These are phyloP conservation scores for Drosophila yakuba DNA, from an alignment of 1,140 invertebrate species.

Conservation along the genomic window DNA sequence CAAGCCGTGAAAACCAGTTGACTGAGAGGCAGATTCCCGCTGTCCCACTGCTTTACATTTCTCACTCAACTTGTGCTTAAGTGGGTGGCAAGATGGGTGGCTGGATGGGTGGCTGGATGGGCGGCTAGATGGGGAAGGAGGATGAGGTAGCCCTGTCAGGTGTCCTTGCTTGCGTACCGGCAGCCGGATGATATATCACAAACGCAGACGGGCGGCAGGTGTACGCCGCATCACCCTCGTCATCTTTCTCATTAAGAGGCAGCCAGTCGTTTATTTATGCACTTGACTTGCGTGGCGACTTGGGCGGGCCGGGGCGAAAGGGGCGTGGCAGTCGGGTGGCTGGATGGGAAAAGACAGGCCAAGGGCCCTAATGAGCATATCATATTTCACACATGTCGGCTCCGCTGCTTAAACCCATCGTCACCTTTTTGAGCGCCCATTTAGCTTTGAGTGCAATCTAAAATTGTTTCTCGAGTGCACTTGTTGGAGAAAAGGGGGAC, in stretches of 20 bases:
- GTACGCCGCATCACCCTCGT: slow-evolving; percentile 69
- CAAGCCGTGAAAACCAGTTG: slow-evolving; percentile 24
- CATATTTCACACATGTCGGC: slow-evolving; percentile 71
- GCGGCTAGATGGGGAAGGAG: slow-evolving; percentile 13
- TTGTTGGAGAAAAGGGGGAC: neutral
- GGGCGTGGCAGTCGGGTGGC: slow-evolving; percentile 6
- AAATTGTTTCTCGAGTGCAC: slow-evolving; percentile 59
- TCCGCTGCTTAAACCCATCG: slow-evolving; percentile 35
- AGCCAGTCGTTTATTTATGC: slow-evolving; percentile 72
- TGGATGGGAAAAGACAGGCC: slow-evolving; percentile 5
- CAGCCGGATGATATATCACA: slow-evolving; percentile 64
- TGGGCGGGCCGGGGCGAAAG: slow-evolving; percentile 6
- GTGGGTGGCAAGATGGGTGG: slow-evolving; percentile 35
- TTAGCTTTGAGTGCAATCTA: slow-evolving; percentile 49
- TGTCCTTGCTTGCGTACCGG: slow-evolving; percentile 34
- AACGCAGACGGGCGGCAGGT: slow-evolving; percentile 59
- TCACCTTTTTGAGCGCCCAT: slow-evolving; percentile 40
- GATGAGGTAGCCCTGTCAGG: slow-evolving; percentile 11
- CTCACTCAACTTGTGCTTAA: slow-evolving; percentile 21
- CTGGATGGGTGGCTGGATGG: slow-evolving; percentile 5
- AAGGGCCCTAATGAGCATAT: slow-evolving; percentile 70
- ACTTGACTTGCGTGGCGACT: slow-evolving; percentile 65
- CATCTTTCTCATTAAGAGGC: slow-evolving; percentile 50
- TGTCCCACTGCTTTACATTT: slow-evolving; percentile 25
- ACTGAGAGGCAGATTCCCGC: slow-evolving; percentile 18